Evolutionary conservation across 2,113 vertebrate genomes (phyloP).

Genomic region (Bostrychus sinensis): DNA sequence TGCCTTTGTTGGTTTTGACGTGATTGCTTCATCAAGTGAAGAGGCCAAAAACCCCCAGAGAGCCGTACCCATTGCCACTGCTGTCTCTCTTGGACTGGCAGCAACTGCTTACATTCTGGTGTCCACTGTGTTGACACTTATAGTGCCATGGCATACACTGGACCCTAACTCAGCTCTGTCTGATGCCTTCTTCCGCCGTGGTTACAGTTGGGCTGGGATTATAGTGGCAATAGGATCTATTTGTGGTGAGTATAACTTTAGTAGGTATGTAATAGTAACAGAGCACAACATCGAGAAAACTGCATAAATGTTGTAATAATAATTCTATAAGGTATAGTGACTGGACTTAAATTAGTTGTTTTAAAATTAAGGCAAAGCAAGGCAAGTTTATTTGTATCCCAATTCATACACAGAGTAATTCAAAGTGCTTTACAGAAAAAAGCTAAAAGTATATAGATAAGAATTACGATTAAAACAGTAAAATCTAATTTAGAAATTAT

Average conservation of each 20-base stretch:
- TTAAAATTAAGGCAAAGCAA: too few species aligned
- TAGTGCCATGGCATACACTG: slow-evolving; percentile 93
- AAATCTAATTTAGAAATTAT: too few species aligned
- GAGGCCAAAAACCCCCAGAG: slow-evolving; percentile 91
- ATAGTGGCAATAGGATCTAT: slow-evolving; percentile 92
- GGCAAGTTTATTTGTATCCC: too few species aligned
- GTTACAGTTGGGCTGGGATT: slow-evolving; percentile 93
- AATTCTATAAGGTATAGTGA: too few species aligned
- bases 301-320: too few species aligned
- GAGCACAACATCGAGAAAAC: neutral
- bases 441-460: too few species aligned
- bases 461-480: too few species aligned
- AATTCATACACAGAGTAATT: too few species aligned
- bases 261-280: neutral
- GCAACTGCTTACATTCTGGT: slow-evolving; percentile 89
- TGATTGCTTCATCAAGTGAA: slow-evolving; percentile 93
- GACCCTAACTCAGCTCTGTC: slow-evolving; percentile 91
- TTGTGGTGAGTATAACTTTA: slow-evolving; percentile 85
- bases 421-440: too few species aligned
- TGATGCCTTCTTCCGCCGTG: slow-evolving; percentile 92
- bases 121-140: slow-evolving; percentile 89
- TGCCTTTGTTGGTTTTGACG: slow-evolving; percentile 94
- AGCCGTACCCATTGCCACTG: slow-evolving; percentile 88
- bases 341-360: too few species aligned
- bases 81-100: slow-evolving; percentile 86